phyloP scores from a whole-genome alignment of 1,140 invertebrate genomes.

The Ectropis grisescens region DNA sequence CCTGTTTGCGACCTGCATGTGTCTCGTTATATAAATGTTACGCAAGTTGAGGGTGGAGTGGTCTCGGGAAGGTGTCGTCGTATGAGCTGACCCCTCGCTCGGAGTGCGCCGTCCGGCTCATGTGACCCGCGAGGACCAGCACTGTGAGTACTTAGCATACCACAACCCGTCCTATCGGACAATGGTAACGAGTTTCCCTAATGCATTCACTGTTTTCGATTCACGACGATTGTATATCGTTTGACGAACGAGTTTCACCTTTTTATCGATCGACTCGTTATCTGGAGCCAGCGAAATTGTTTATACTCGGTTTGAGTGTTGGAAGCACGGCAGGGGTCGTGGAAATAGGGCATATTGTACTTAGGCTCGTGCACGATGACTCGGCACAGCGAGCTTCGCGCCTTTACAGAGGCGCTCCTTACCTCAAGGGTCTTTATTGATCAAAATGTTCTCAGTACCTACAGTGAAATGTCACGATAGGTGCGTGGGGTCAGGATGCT shows the following conservation, averaged over 20 bases:
- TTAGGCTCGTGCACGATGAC: too few species aligned
- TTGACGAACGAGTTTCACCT: slow-evolving; percentile 16
- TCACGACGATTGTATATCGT: too few species aligned
- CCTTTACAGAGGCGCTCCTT: too few species aligned
- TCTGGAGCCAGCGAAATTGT: slow-evolving; percentile 26
- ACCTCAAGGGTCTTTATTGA: too few species aligned
- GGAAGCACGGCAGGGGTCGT: too few species aligned
- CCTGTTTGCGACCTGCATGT: slow-evolving; percentile 37
- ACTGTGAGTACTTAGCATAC: slow-evolving; percentile 36
- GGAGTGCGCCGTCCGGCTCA: slow-evolving; percentile 39
- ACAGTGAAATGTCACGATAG: too few species aligned
- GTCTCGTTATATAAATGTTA: slow-evolving; percentile 63
- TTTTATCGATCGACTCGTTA: slow-evolving; percentile 46
- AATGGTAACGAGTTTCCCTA: background rate
- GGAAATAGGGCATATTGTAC: too few species aligned
- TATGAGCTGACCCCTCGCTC: slow-evolving; percentile 23
- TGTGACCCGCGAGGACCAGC: slow-evolving; percentile 29
- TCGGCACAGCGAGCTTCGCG: too few species aligned
- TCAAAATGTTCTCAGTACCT: too few species aligned
- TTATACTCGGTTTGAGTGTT: slow-evolving; percentile 11
- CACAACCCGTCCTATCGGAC: slow-evolving; percentile 5
- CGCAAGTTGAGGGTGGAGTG: slow-evolving; percentile 47
- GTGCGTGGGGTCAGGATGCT: too few species aligned
- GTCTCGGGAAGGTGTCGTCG: slow-evolving; percentile 35
- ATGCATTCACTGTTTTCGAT: too few species aligned